A percentile compares a stretch with the other conserved stretches of the same genome.
phyloP scores from a whole-genome alignment of 2,113 vertebrate species.

The Xiphophorus maculatus region DNA sequence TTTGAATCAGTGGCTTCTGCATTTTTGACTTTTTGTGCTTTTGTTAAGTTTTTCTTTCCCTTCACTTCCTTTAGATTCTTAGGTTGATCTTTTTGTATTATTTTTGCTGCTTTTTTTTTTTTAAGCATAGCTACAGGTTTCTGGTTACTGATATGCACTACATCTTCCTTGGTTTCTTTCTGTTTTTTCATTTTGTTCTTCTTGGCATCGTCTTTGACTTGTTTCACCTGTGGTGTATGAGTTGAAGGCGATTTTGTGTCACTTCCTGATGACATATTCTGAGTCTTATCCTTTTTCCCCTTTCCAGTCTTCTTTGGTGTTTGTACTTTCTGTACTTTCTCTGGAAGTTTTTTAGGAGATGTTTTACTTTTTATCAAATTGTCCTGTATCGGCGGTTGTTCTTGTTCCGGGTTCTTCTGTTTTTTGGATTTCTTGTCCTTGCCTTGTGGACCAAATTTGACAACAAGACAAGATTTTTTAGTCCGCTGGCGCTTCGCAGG shows the following conservation, averaged over 20 bases:
- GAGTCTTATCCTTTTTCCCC: slow-evolving; percentile 60
- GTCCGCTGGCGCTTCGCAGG: slow-evolving; percentile 67
- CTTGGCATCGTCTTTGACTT: slow-evolving; percentile 55
- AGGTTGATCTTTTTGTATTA: slow-evolving; percentile 28
- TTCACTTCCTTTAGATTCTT: slow-evolving; percentile 58
- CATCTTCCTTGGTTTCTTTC: slow-evolving; percentile 33
- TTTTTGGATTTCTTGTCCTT: slow-evolving; percentile 73
- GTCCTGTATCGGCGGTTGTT: slow-evolving; percentile 37
- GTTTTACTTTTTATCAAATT: slow-evolving; percentile 17
- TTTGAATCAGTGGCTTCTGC: slow-evolving; percentile 33
- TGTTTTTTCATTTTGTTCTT: slow-evolving; percentile 74
- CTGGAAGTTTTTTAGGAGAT: slow-evolving; percentile 6
- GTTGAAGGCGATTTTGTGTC: slow-evolving; percentile 26
- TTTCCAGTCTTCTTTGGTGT: slow-evolving; percentile 60
- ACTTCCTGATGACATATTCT: slow-evolving; percentile 11
- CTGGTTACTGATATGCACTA: slow-evolving; percentile 25
- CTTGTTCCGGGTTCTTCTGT: slow-evolving; percentile 47
- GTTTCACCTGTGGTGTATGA: slow-evolving; percentile 13
- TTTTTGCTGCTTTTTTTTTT: slow-evolving; percentile 70
- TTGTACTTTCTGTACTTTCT: slow-evolving; percentile 36
- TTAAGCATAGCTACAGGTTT: slow-evolving; percentile 57
- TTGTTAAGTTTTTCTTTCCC: slow-evolving; percentile 50
- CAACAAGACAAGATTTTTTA: slow-evolving; percentile 69
- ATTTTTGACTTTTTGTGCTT: slow-evolving; percentile 41
- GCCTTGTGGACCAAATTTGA: slow-evolving; percentile 70